These are phyloP conservation scores for Aphodius granarius DNA, from an alignment of 2,888 invertebrate species.

Conservation along the genomic window DNA sequence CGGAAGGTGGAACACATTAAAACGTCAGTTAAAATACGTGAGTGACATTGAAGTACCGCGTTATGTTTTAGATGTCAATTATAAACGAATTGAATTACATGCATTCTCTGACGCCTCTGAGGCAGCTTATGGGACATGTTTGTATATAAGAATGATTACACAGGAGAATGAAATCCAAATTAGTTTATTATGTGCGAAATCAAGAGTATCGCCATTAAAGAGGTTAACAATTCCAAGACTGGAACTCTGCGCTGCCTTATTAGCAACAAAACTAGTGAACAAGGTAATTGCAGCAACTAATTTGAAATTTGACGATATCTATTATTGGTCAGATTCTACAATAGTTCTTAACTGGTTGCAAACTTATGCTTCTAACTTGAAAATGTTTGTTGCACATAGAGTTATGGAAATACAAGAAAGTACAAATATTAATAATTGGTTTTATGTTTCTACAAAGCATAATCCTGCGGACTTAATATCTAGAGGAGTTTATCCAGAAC, in stretches of 20 bases:
- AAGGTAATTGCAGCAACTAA: too few relatives aligned
- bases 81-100: conserved; percentile 1
- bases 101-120: conserved; percentile 20
- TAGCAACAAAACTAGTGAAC: conserved; percentile 16
- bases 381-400: conserved; percentile 18
- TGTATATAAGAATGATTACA: conserved; percentile 10
- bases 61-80: background rate
- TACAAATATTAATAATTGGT: background rate
- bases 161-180: background rate
- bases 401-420: conserved; percentile 8
- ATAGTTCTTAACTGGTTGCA: conserved; percentile 14
- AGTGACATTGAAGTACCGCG: conserved; percentile 9
- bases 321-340: conserved; percentile 17
- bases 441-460: background rate
- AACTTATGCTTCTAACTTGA: background rate
- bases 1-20: conserved; percentile 2
- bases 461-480: conserved; percentile 8
- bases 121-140: conserved; percentile 18
- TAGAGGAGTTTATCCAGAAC: conserved; percentile 1
- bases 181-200: conserved; percentile 17
- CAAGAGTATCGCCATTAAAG: conserved; percentile 19
- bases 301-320: background rate
- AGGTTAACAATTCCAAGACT: conserved; percentile 5
- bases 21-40: background rate
- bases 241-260: conserved; percentile 15